Percentiles rank a stretch among this genome's conserved stretches.
These are phyloP conservation scores for Rhea americana DNA, from an alignment of 2,113 vertebrate species.

Conservation along the genomic window DNA sequence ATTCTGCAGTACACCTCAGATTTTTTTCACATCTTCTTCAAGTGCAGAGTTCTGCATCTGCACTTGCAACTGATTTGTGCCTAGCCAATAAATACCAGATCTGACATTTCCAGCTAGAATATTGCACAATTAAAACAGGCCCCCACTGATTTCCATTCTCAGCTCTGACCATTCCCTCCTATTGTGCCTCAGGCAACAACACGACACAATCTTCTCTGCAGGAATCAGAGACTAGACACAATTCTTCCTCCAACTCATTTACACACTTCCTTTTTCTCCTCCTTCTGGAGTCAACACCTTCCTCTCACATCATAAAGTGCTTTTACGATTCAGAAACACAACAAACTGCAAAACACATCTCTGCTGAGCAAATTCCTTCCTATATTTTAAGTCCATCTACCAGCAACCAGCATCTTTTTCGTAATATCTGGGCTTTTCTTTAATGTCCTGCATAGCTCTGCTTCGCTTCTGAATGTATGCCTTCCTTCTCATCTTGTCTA, in stretches of 20 bases:
- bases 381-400: neutral
- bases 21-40: neutral
- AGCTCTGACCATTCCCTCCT: neutral
- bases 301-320: neutral
- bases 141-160: neutral
- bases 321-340: neutral
- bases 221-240: neutral
- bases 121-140: neutral
- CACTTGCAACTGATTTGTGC: neutral
- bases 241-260: neutral
- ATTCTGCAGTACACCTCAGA: neutral
- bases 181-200: neutral
- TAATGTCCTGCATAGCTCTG: neutral
- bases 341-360: neutral
- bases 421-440: conserved; percentile 18
- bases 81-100: neutral
- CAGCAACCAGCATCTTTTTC: neutral
- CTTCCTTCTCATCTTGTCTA: conserved; percentile 2
- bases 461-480: neutral
- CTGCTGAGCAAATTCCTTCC: neutral
- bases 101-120: neutral
- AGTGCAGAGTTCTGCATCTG: neutral
- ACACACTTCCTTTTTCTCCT: neutral
- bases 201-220: neutral
- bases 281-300: neutral